Conservation (phyloP, 1,140 invertebrate genomes). For the Drosophila sechellia region DNA sequence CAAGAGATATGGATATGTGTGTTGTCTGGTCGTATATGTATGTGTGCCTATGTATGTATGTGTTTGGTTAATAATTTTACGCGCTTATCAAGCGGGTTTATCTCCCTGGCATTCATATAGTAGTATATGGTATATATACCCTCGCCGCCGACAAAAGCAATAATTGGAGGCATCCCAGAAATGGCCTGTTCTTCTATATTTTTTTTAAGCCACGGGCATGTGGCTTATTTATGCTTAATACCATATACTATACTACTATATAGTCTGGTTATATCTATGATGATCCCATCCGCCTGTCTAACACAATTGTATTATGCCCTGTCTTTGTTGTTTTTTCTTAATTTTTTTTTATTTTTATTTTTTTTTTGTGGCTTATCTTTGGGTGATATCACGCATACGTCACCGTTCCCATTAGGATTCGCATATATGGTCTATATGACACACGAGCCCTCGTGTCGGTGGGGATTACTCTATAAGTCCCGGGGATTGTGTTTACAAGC, state of each 20-base stretch:
- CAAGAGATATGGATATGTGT: slow-evolving; percentile 11
- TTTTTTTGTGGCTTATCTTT: neutral
- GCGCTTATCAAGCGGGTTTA: slow-evolving; percentile 57
- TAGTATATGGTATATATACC: slow-evolving; percentile 1
- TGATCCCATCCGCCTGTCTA: slow-evolving; percentile 14
- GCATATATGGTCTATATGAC: neutral
- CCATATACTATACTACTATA: neutral
- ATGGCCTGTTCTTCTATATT: slow-evolving; percentile 9
- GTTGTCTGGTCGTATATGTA: neutral
- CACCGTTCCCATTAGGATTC: slow-evolving; percentile 27
- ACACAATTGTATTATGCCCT: slow-evolving; percentile 19
- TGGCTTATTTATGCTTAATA: slow-evolving; percentile 8
- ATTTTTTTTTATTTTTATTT: neutral
- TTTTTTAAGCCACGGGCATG: slow-evolving; percentile 12
- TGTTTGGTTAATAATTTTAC: slow-evolving; percentile 51
- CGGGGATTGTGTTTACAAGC: slow-evolving; percentile 12
- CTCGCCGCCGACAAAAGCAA: slow-evolving; percentile 24
- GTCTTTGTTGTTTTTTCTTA: neutral
- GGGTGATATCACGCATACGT: slow-evolving; percentile 28
- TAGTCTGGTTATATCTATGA: slow-evolving; percentile 13
- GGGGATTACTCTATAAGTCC: slow-evolving; percentile 33
- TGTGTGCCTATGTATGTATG: slow-evolving; percentile 22
- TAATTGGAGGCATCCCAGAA: slow-evolving; percentile 35
- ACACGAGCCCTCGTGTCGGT: slow-evolving; percentile 4
- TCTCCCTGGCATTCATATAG: slow-evolving; percentile 43